phyloP scores from a whole-genome alignment of 2,113 vertebrate species.

The Motacilla alba region DNA sequence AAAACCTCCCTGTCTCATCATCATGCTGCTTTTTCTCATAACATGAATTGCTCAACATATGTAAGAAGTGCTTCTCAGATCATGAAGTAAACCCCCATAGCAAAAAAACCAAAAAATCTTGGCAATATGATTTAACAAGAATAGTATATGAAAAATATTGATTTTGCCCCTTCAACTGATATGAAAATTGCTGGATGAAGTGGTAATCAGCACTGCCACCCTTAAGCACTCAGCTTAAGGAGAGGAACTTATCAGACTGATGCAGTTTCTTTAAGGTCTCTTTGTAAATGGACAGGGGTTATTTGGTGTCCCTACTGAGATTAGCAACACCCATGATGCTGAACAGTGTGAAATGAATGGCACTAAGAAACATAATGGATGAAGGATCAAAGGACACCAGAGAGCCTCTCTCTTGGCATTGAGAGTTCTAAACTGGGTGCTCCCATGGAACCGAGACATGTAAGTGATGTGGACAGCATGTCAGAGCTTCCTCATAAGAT shows the following conservation, averaged over 20 bases:
- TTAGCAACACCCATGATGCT: background rate
- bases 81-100: background rate
- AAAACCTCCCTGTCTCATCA: background rate
- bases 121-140: background rate
- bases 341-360: background rate
- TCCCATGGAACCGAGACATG: background rate
- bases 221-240: background rate
- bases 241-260: background rate
- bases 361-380: background rate
- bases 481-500: background rate
- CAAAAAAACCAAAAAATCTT: background rate
- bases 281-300: background rate
- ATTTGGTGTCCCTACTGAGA: background rate
- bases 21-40: background rate
- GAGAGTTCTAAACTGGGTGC: background rate
- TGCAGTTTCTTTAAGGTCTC: background rate
- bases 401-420: background rate
- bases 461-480: background rate
- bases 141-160: background rate
- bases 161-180: slow-evolving; percentile 5
- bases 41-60: background rate
- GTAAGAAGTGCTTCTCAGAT: background rate
- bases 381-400: background rate
- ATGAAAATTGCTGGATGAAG: slow-evolving; percentile 5
- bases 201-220: background rate